phyloP scores from a whole-genome alignment of 2,113 vertebrate genomes.

The Gavia stellata region DNA sequence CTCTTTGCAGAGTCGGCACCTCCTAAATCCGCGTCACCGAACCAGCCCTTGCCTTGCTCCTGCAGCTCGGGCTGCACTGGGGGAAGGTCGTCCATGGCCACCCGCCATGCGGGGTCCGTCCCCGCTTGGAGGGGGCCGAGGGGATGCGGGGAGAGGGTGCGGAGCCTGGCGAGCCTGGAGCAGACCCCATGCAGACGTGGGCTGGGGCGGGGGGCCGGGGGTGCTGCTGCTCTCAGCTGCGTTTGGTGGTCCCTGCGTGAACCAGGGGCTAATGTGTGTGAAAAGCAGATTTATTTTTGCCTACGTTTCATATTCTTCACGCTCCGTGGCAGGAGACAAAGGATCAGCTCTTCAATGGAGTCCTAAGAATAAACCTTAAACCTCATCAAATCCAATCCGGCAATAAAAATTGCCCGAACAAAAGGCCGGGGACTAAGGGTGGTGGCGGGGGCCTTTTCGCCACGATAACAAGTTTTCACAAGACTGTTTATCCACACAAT shows the following conservation, averaged over 20 bases:
- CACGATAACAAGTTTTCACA: constrained; percentile 85
- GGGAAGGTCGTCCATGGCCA: background rate
- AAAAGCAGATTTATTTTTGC: constrained; percentile 83
- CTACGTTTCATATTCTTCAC: constrained; percentile 78
- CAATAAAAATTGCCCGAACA: constrained; percentile 86
- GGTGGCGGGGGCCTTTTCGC: constrained; percentile 68
- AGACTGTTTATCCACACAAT: constrained; percentile 79
- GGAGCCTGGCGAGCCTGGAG: rapidly evolving
- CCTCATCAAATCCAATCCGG: constrained; percentile 88
- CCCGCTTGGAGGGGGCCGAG: rapidly evolving
- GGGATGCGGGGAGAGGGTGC: background rate
- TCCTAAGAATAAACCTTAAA: constrained; percentile 84
- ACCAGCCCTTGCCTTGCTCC: background rate
- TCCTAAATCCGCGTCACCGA: rapidly evolving
- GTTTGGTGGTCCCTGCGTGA: constrained; percentile 38
- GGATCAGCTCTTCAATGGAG: constrained; percentile 87
- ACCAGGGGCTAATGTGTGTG: constrained; percentile 80
- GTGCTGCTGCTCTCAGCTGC: constrained; percentile 39
- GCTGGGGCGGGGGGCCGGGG: background rate
- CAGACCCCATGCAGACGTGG: background rate
- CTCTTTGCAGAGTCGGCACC: background rate
- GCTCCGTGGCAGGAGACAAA: constrained; percentile 66
- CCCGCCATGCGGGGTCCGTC: background rate
- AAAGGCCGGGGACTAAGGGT: constrained; percentile 70
- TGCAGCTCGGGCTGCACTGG: rapidly evolving